Evolutionary conservation across 1,140 invertebrate species (phyloP), one percentile per base, ranked within the genome.

Genomic region (Philaenus spumarius): DNA sequence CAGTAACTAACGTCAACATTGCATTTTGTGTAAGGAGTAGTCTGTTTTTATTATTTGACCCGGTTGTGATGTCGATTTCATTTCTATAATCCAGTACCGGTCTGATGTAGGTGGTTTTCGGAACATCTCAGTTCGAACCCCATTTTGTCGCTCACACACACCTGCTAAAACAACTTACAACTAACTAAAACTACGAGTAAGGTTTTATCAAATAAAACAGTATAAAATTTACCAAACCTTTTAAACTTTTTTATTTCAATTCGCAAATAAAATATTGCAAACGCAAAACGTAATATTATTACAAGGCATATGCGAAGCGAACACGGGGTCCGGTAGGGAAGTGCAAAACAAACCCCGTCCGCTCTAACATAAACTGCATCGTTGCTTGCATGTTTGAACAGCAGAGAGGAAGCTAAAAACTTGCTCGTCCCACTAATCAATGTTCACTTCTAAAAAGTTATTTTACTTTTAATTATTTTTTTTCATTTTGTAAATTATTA

Each of bases 181-280:
- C n/a, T n/a, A n/a, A n/a, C n/a, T n/a, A n/a, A n/a, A n/a, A n/a
- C n/a, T n/a, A 19, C 15, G 42, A 14, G 14, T 47, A 17, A 47
- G 17, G 23, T 30, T 4, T 14, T 30, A 30, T 30, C 5, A 52
- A 35, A 35, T 35, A 19, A 52, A 19, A 35, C 20, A 17, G 26
- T 15, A 39, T 40, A 19, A 50, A 52, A 59, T 26, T 61, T 64
- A 62, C 58, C 62, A 64, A 64, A 64, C 57, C 43, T 62, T 65
- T 65, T 52, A 65, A 62, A 50, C 45, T 58, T 48, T 59, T 62
- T 62, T 65, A 60, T 60, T 65, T 62, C 53, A 62, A 65, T 65
- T 65, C 59, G 61, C 64, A 65, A 65, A 65, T 62, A 56, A 65
- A 59, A 62, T 62, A 62, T 61, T 62, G 60, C 60, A 61, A 62